Percentiles rank a stretch among this genome's conserved stretches.
Conservation (phyloP, 2,113 vertebrate genomes). For the Neotoma lepida region DNA sequence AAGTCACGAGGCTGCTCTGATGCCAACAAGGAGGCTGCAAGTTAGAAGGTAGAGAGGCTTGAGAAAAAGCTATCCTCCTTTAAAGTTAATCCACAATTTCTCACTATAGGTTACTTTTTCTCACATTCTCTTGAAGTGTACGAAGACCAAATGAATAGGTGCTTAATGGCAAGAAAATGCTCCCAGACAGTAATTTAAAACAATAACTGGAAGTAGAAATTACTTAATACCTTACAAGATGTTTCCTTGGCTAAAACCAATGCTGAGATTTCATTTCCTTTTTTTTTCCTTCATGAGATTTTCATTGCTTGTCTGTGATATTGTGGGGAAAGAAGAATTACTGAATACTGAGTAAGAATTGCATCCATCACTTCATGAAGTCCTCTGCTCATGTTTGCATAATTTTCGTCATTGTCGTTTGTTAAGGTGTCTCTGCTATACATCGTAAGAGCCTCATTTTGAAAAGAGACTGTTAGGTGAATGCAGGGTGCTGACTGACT, state of each 20-base stretch:
- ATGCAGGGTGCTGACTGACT: background rate
- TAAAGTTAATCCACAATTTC: constrained; percentile 18
- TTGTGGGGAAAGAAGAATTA: background rate
- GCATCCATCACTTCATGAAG: background rate
- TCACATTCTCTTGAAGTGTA: background rate
- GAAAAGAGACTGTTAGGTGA: background rate
- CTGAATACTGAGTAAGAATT: background rate
- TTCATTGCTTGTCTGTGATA: constrained; percentile 9
- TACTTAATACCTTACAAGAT: background rate
- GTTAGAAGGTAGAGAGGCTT: background rate
- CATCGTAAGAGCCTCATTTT: background rate
- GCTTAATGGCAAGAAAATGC: constrained; percentile 40
- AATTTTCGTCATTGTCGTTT: constrained; percentile 14
- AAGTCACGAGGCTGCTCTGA: background rate
- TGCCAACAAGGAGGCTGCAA: background rate
- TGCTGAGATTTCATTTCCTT: constrained; percentile 42
- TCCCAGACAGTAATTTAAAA: constrained; percentile 6
- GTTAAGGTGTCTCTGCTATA: background rate
- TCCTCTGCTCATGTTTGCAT: background rate
- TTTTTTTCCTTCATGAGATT: background rate
- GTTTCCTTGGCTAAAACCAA: constrained; percentile 37
- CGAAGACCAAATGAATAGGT: constrained; percentile 22
- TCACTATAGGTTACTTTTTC: background rate
- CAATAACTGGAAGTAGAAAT: constrained; percentile 2
- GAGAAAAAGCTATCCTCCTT: background rate